Base-by-base conservation (phyloP, 2,888 invertebrate genomes). In the Trileptium ribeirensis region DNA sequence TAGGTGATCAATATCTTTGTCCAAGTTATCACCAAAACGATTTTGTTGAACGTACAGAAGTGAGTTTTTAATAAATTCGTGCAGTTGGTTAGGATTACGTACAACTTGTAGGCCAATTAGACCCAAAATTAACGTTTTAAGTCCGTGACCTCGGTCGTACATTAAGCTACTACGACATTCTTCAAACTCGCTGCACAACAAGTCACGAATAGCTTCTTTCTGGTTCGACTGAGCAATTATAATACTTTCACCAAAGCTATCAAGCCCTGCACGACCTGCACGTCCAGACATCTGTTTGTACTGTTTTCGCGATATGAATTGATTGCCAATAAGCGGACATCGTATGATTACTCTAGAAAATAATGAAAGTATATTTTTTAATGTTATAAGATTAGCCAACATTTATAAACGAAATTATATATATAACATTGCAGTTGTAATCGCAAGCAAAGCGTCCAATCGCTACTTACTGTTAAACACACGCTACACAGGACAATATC, bases 281-380 rank as follows among this genome's bases (percentile, higher is more conserved):
- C 97, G 91, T 0, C 97, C 97, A 80, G 93, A 92, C 97, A 98
- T 98, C 92, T 98, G 98, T 83, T 95, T 94, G 89, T 98, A 98
- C 84, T 92, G 92, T 84, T 93, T 93, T 36, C 93, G 90, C 78
- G 92, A 92, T 82, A 97, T 90, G 87, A 94, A 93, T 33, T 92
- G 91, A 64, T 91, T 90, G 0, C 94, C 97, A 74, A 96, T 92
- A 86, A 92, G 93, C 0, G 97, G 96, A 78, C 94, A 93, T 83
- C 96, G 91, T 84, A 97, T 90, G 79, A 97, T 93, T 0, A 97
- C 90, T 84, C 89, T 89, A n/a, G n/a, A n/a, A n/a, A n/a, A n/a
- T n/a, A n/a, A n/a, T n/a, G n/a, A n/a, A n/a, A n/a, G n/a, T n/a
- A n/a, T n/a, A n/a, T n/a, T n/a, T n/a, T n/a, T n/a, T n/a, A n/a